Evolutionary conservation across 2,888 invertebrate genomes (phyloP), one percentile per base, ranked within the genome.

Genomic region (Temnothorax ravouxi): DNA sequence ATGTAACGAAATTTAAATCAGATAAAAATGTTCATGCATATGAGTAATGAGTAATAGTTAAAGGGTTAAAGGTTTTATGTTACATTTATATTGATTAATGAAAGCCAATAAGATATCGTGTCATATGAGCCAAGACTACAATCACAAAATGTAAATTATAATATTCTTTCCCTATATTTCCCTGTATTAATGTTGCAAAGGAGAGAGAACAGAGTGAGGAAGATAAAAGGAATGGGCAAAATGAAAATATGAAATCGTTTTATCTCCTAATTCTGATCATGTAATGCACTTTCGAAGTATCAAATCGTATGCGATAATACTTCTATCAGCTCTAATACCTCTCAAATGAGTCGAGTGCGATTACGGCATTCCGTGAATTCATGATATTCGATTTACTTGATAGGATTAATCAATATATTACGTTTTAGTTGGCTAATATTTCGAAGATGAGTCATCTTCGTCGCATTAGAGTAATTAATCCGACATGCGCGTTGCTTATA

Each of bases 311-410:
- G 44, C 21, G 79, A 71, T 79, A 79, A 71, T 47, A 29, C 44
- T 29, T 59, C 18, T 56, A 71, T 79, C 56, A 71, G 71, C 21
- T 71, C 8, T 34, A 79, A 56, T 47, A 59, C 1, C 41, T 59
- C 29, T 13, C 61, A 61, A 86, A 72, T 61, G 50, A 72, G 11
- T 15, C 21, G 29, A 76, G 59, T 18, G 67, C 52, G 74, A 67
- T 84, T n/a, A 66, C 9, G 38, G 56, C 52, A 34, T 85, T 88
- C 77, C 62, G 52, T 69, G 47, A 52, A 66, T 79, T 69, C 41
- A 84, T 74, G 50, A 69, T 67, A 69, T 67, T 29, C 21, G 62
- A 64, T 72, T 76, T 25, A 75, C 67, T 64, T 72, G 67, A 82
- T 75, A 75, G 75, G 77, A 88, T 84, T 66, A 61, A 64, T 21